These are phyloP conservation scores for Sesia apiformis DNA, from an alignment of 2,888 invertebrate genomes.

Conservation along the genomic window DNA sequence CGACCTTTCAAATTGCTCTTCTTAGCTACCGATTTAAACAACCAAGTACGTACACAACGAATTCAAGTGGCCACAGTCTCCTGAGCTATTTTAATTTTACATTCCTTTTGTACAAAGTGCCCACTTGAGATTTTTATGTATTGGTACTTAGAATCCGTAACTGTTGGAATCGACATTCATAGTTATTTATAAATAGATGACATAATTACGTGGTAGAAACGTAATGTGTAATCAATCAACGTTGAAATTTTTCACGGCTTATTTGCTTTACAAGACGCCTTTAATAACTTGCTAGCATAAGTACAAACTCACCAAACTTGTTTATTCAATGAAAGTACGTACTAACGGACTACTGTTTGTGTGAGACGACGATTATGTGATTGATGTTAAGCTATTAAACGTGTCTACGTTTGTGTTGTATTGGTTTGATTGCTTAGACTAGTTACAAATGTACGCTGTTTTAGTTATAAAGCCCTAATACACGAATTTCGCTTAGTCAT, in stretches of 20 bases:
- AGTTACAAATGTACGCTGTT: not conserved
- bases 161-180: slow-evolving; percentile 23
- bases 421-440: not conserved
- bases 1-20: slow-evolving; percentile 22
- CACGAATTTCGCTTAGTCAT: not conserved
- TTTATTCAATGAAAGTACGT: slow-evolving; percentile 11
- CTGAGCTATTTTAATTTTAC: slow-evolving; percentile 42
- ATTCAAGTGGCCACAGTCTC: slow-evolving; percentile 31
- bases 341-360: slow-evolving; percentile 12
- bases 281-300: not conserved
- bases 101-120: slow-evolving; percentile 32
- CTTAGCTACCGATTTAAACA: slow-evolving; percentile 24
- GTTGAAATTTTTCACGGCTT: slow-evolving; percentile 2
- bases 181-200: slow-evolving; percentile 43
- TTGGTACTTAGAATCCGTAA: slow-evolving; percentile 22
- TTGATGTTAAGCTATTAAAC: slow-evolving; percentile 17
- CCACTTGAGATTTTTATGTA: slow-evolving; percentile 34
- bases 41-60: slow-evolving; percentile 12
- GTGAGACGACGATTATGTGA: slow-evolving; percentile 11
- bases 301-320: slow-evolving; percentile 4
- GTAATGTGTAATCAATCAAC: slow-evolving; percentile 6
- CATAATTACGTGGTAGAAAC: slow-evolving; percentile 20
- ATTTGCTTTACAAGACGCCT: slow-evolving; percentile 1
- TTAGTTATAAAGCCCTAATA: not conserved
- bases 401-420: slow-evolving; percentile 12